phyloP scores from a whole-genome alignment of 1,140 invertebrate species.

The Psix sp. region DNA sequence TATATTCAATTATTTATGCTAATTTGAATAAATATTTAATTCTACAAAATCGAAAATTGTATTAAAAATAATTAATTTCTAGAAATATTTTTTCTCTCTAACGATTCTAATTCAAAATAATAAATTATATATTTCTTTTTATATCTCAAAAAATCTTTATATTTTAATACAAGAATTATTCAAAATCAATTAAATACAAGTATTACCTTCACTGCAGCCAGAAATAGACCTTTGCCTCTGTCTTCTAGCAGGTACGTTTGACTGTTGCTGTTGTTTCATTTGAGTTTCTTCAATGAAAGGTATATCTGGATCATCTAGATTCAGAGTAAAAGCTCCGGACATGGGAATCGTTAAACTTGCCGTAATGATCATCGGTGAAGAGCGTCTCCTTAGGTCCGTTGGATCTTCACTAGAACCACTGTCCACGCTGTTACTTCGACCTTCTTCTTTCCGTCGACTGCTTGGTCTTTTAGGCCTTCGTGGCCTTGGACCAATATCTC shows the following conservation, averaged over 20 bases:
- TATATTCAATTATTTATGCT: no score
- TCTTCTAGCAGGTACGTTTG: no score
- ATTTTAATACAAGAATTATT: no score
- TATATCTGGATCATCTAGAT: conserved; percentile 83
- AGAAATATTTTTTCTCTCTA: no score
- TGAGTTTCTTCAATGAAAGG: conserved; percentile 83
- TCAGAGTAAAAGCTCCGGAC: conserved; percentile 76
- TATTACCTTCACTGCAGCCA: conserved; percentile 73
- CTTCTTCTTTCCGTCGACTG: conserved; percentile 74
- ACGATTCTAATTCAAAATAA: no score
- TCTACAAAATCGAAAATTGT: no score
- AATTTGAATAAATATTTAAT: no score
- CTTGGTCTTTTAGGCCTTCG: conserved; percentile 70
- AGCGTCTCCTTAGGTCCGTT: conserved; percentile 73
- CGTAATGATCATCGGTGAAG: conserved; percentile 82
- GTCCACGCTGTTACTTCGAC: conserved; percentile 78
- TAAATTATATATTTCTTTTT: no score
- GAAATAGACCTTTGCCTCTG: conserved; percentile 73
- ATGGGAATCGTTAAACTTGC: conserved; percentile 88
- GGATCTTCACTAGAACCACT: conserved; percentile 75
- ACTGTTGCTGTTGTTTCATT: no score
- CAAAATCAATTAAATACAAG: no score
- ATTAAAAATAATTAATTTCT: no score
- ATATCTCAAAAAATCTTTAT: no score
- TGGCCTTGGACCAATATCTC: conserved; percentile 71